These are phyloP conservation scores for Dasyurus viverrinus DNA, from an alignment of 2,113 vertebrate species.

Conservation along the genomic window DNA sequence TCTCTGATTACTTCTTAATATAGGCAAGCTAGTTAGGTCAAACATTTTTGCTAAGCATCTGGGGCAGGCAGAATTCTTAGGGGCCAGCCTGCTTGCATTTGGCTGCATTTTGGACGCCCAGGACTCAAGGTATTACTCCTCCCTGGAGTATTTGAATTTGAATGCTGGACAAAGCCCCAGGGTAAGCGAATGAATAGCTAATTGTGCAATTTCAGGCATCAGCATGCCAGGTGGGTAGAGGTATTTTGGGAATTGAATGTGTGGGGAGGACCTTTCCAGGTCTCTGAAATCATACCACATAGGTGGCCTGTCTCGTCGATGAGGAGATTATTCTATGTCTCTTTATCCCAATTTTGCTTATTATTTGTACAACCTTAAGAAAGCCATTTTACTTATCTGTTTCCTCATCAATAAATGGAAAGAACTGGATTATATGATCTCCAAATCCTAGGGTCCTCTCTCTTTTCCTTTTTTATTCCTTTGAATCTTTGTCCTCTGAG, in stretches of 20 bases:
- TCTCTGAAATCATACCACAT: background rate
- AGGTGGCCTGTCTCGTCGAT: background rate
- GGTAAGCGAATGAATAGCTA: background rate
- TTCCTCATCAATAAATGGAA: background rate
- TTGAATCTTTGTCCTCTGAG: background rate
- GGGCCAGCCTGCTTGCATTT: background rate
- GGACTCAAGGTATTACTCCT: background rate
- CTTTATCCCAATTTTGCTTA: background rate
- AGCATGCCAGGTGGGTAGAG: background rate
- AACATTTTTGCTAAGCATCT: background rate
- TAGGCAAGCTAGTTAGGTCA: background rate
- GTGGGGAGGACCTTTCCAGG: background rate
- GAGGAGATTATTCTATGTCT: background rate
- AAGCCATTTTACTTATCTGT: background rate
- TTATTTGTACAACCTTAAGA: background rate
- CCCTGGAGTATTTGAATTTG: background rate
- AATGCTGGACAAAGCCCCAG: background rate
- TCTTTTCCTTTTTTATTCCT: background rate
- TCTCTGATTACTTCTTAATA: background rate
- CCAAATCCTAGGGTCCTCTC: background rate
- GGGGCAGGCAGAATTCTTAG: background rate
- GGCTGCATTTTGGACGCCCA: background rate
- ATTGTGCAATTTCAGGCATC: background rate
- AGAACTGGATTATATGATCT: background rate
- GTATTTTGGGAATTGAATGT: background rate